Percentiles rank a stretch among this genome's conserved stretches.
These are phyloP conservation scores for Caenorhabditis macrosperma DNA, from an alignment of 2,888 invertebrate genomes.

Conservation along the genomic window DNA sequence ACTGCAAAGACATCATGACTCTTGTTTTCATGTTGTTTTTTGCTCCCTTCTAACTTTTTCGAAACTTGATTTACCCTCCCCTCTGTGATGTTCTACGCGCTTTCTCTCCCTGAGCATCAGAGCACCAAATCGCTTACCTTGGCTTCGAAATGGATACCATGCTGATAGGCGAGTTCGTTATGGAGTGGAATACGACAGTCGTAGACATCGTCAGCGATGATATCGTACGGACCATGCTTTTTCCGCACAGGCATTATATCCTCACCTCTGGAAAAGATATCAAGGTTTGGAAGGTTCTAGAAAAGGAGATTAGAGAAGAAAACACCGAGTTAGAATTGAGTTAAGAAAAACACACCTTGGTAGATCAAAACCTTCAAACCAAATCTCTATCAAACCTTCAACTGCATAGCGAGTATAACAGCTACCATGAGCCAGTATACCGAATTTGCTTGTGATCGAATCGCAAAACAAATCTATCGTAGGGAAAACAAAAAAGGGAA, in stretches of 20 bases:
- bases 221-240: conserved; percentile 85
- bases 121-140: conserved; percentile 85
- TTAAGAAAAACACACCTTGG: not conserved
- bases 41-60: not conserved
- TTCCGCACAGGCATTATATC: conserved; percentile 72
- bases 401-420: conserved; percentile 63
- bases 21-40: not conserved
- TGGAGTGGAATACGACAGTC: conserved; percentile 96
- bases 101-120: not conserved
- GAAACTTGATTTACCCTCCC: not conserved
- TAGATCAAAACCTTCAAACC: too few relatives aligned
- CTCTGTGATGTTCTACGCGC: too few relatives aligned
- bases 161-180: conserved; percentile 96
- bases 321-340: not conserved
- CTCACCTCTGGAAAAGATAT: conserved; percentile 53
- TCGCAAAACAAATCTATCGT: conserved; percentile 12
- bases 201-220: conserved; percentile 96
- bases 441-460: conserved; percentile 16
- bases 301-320: conserved; percentile 19
- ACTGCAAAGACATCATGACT: conserved; percentile 85
- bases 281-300: not conserved
- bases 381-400: conserved; percentile 43
- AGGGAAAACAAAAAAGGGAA: not conserved
- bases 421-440: conserved; percentile 62
- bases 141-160: conserved; percentile 96